Evolutionary conservation across 2,888 invertebrate genomes (phyloP), one percentile per base, ranked within the genome.

Genomic region (Archips crataeganus): DNA sequence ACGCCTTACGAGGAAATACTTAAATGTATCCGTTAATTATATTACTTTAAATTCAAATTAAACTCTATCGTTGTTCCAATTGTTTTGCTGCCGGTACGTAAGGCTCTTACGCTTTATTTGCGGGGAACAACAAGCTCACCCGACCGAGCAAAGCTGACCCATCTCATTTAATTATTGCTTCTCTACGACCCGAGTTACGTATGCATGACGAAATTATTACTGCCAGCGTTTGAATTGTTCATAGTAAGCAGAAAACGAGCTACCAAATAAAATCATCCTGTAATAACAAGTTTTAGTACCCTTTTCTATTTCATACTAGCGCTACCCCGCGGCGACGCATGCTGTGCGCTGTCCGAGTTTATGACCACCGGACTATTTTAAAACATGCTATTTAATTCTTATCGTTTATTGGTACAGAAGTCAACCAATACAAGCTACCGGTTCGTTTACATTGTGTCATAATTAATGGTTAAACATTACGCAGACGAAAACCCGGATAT

Each of bases 61-160:
- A 54, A 23, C 32, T 57, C 57, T 11, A 10, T 54, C 6, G 9
- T 23, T 2, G n/a, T n/a, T n/a, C 0, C 9, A 54, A 9, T 57
- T 42, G 11, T 61, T 51, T 5, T 61, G 51, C 9, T 34, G 42
- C n/a, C 60, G 23, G 49, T 61, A 61, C 39, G 39, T 71, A 66
- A 66, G 65, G 23, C 84, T 62, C 79, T 90, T 74, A 89, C 91
- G 79, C 81, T 91, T 54, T 91, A 92, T 79, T 91, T 90, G 47
- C 92, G 90, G 36, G 92, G 91, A 69, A 92, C 92, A 60, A 91
- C 90, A 9, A 90, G 92, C 8, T 79, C 84, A 54, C 87, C 91
- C 11, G 90, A 90, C 83, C 91, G 90, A 76, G 89, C 83, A 36
- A 89, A 85, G 77, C 76, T 90, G 77, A 87, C 86, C 71, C 89